phyloP scores from a whole-genome alignment of 2,113 vertebrate species.

The Hemiscyllium ocellatum region DNA sequence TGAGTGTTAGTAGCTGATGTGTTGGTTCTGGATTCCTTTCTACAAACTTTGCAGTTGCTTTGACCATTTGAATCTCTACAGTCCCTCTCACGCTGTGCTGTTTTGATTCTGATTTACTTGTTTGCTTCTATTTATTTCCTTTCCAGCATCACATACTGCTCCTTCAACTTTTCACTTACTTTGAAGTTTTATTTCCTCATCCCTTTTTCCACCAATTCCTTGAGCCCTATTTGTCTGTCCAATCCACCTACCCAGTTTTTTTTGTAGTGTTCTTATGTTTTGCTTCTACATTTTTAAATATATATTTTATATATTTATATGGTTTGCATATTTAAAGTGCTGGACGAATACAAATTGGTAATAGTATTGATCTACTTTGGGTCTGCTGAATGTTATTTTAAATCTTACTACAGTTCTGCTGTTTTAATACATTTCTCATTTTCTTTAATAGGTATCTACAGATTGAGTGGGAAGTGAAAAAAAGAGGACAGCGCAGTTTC shows the following conservation, averaged over 20 bases:
- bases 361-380: neutral
- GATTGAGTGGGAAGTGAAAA: constrained; percentile 80
- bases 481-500: constrained; percentile 68
- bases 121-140: neutral
- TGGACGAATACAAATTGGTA: neutral
- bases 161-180: neutral
- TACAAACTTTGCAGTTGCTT: neutral
- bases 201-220: neutral
- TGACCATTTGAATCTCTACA: neutral
- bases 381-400: neutral
- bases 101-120: neutral
- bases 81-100: neutral
- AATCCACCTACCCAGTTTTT: neutral
- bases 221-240: neutral
- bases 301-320: too few relatives aligned
- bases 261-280: neutral
- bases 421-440: neutral
- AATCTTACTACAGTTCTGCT: neutral
- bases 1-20: neutral
- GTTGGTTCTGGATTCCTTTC: neutral
- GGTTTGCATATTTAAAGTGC: neutral
- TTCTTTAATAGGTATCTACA: constrained; percentile 75
- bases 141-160: neutral
- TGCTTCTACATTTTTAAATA: neutral
- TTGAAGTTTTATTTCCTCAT: neutral